Evolutionary conservation across 2,797 vertebrate species (phyloP).

Genomic region (Meda fulgida): DNA sequence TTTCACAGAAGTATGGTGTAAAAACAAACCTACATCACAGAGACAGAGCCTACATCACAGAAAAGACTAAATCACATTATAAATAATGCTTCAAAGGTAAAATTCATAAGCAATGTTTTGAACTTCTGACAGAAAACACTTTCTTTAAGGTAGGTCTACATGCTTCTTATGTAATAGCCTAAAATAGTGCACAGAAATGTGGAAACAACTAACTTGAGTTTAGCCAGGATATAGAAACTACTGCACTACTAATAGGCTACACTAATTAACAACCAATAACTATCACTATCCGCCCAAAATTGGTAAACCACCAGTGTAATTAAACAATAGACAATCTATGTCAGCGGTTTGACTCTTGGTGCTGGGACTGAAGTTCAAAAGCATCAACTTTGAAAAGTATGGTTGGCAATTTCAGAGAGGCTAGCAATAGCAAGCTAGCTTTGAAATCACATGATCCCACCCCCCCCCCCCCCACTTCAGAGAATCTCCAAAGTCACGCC

Average conservation of each 20-base stretch:
- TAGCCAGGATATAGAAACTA: neutral
- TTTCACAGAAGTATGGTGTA: neutral
- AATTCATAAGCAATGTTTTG: neutral
- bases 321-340: neutral
- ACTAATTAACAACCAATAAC: too few relatives aligned
- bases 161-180: neutral
- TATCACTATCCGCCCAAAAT: too few relatives aligned
- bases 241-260: neutral
- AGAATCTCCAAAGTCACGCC: too few relatives aligned
- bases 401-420: too few relatives aligned
- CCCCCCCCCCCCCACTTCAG: too few relatives aligned
- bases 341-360: too few relatives aligned
- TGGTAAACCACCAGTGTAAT: too few relatives aligned
- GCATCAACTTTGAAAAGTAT: neutral
- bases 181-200: neutral
- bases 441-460: too few relatives aligned
- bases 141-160: neutral
- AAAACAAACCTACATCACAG: neutral
- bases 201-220: neutral
- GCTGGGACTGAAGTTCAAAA: too few relatives aligned
- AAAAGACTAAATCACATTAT: neutral
- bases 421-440: too few relatives aligned
- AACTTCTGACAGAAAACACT: neutral
- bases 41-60: neutral
- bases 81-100: neutral